Conservation (phyloP, 2,797 vertebrate species). For the Hoplostethus atlanticus region DNA sequence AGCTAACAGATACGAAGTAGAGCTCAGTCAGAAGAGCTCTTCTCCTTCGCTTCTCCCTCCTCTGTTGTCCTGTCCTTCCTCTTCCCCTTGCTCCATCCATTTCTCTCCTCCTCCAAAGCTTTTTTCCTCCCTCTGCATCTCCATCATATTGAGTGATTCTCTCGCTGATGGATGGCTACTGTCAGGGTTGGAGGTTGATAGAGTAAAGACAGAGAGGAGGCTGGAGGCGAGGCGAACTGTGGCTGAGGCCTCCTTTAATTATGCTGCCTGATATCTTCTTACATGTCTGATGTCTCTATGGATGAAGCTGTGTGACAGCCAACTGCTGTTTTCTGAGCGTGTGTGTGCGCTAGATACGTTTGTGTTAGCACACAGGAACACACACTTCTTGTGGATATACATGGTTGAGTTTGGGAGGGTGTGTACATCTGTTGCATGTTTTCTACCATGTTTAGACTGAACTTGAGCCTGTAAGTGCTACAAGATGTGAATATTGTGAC, state of each 20-base stretch:
- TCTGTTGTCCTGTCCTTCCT: neutral
- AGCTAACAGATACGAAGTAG: conserved; percentile 47
- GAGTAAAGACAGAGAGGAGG: neutral
- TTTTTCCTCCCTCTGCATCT: neutral
- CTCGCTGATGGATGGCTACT: conserved; percentile 22
- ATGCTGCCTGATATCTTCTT: neutral
- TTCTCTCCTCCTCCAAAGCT: neutral
- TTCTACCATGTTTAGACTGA: too few relatives aligned
- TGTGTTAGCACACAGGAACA: too few relatives aligned
- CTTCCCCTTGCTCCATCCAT: conserved; percentile 1
- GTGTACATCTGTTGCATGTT: too few relatives aligned
- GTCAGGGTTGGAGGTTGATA: conserved; percentile 4
- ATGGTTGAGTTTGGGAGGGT: too few relatives aligned
- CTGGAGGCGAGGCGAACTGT: too few relatives aligned
- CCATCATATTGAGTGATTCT: neutral
- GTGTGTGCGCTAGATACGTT: too few relatives aligned
- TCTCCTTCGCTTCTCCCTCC: conserved; percentile 14
- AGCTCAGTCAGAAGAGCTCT: neutral
- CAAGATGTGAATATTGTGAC: neutral
- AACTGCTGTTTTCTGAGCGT: too few relatives aligned
- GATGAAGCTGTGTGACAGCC: too few relatives aligned
- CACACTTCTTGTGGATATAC: too few relatives aligned
- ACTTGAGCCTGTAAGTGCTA: neutral
- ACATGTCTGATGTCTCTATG: neutral
- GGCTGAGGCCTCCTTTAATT: too few relatives aligned